A percentile compares a stretch with the other conserved stretches of the same genome.
phyloP scores from a whole-genome alignment of 2,797 vertebrate species.

The Halcyon chelicuti region DNA sequence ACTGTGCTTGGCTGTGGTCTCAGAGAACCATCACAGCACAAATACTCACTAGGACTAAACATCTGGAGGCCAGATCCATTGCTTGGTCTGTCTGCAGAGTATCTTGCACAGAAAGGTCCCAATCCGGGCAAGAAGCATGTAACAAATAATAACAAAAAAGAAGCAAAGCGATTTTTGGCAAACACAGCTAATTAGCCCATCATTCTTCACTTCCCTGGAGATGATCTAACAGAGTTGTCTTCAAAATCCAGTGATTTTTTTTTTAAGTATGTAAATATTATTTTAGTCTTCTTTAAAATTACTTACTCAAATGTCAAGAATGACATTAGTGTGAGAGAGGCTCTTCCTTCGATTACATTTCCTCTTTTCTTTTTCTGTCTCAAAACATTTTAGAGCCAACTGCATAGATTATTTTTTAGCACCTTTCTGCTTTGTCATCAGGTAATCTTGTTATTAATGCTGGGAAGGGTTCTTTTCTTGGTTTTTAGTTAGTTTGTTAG shows the following conservation, averaged over 20 bases:
- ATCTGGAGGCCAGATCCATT: constrained; percentile 51
- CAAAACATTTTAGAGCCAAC: background rate
- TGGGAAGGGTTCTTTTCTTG: background rate
- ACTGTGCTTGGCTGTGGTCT: background rate
- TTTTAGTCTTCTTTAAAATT: constrained; percentile 47
- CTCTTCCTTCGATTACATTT: constrained; percentile 11
- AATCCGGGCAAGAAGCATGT: background rate
- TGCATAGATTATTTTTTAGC: background rate
- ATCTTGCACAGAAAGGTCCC: background rate
- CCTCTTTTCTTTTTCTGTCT: background rate
- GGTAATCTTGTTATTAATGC: background rate
- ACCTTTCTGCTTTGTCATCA: background rate
- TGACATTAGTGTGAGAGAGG: background rate
- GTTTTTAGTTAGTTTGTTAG: background rate
- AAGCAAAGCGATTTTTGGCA: background rate
- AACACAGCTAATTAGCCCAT: constrained; percentile 4
- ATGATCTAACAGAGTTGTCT: constrained; percentile 10
- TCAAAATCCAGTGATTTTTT: constrained; percentile 45
- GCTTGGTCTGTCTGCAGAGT: background rate
- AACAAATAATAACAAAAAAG: constrained; percentile 26
- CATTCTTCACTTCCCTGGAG: constrained; percentile 14
- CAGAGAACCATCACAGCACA: background rate
- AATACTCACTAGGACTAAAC: background rate
- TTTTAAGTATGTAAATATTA: constrained; percentile 43
- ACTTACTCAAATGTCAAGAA: constrained; percentile 43